These are phyloP conservation scores for Diaprepes abbreviatus DNA, from an alignment of 2,888 invertebrate genomes.

Conservation along the genomic window DNA sequence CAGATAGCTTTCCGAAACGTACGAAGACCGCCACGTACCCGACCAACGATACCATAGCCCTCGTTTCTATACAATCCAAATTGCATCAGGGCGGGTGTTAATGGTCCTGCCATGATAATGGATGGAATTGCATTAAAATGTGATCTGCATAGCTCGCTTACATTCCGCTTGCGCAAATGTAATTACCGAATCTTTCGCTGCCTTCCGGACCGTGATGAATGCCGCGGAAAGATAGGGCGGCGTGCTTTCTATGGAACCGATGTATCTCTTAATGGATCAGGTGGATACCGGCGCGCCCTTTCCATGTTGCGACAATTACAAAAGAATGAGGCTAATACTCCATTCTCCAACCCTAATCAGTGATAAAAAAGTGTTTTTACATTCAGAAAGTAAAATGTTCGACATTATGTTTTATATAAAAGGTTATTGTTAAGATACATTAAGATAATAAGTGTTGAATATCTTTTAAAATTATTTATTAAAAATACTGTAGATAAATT, in stretches of 20 bases:
- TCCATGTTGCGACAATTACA: slow-evolving; percentile 62
- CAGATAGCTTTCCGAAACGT: slow-evolving; percentile 66
- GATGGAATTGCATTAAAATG: slow-evolving; percentile 71
- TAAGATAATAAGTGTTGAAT: neutral
- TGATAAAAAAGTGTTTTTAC: neutral
- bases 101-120: slow-evolving; percentile 69
- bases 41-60: slow-evolving; percentile 38
- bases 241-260: slow-evolving; percentile 46
- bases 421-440: neutral
- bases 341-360: slow-evolving; percentile 10
- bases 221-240: slow-evolving; percentile 50
- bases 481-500: no score
- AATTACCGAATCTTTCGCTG: slow-evolving; percentile 64
- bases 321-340: slow-evolving; percentile 52
- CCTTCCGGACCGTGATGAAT: slow-evolving; percentile 60
- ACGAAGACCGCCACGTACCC: slow-evolving; percentile 31
- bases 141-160: slow-evolving; percentile 69
- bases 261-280: slow-evolving; percentile 62
- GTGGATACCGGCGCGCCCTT: slow-evolving; percentile 62
- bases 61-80: slow-evolving; percentile 66
- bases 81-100: slow-evolving; percentile 67
- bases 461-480: no score
- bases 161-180: slow-evolving; percentile 61
- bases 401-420: neutral
- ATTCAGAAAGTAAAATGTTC: neutral